Evolutionary conservation across 2,797 vertebrate species (phyloP).

Genomic region (Novumbra hubbsi): DNA sequence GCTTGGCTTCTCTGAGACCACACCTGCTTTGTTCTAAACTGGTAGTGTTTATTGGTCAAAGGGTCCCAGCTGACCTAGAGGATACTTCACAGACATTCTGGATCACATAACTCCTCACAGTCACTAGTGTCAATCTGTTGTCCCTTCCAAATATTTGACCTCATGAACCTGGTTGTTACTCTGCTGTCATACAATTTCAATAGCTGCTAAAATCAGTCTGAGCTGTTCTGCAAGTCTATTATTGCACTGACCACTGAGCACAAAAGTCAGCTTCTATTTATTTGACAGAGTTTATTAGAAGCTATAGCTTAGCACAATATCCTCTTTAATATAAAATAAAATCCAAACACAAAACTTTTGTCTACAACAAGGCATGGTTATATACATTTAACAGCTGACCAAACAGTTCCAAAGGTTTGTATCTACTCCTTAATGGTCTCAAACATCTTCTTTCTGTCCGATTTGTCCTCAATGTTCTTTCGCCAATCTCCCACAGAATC

Average conservation of each 20-base stretch:
- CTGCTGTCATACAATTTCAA: background rate
- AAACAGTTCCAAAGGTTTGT: background rate
- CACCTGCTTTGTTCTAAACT: slow-evolving; percentile 1
- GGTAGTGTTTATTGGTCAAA: slow-evolving; percentile 49
- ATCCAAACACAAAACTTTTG: background rate
- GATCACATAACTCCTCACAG: background rate
- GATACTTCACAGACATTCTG: background rate
- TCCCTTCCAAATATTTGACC: background rate
- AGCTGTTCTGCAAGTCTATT: background rate
- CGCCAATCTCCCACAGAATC: slow-evolving; percentile 83
- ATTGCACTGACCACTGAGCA: background rate
- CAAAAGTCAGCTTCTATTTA: background rate
- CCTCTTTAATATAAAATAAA: background rate
- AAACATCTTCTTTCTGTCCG: slow-evolving; percentile 86
- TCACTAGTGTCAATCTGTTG: background rate
- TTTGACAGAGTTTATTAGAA: background rate
- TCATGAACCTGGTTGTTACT: background rate
- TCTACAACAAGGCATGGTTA: background rate
- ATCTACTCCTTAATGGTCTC: slow-evolving; percentile 52
- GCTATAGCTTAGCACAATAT: background rate
- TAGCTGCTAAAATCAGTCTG: background rate
- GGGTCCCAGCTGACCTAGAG: slow-evolving; percentile 42
- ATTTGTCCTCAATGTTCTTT: slow-evolving; percentile 86
- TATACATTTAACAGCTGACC: background rate
- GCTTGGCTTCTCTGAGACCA: background rate